Evolutionary conservation across 30 jellyfish, hydroid and myxozoan species (phyloP), one percentile per base, ranked within the genome.

Genomic region (Aurelia aurita complex sp. Pacific): DNA sequence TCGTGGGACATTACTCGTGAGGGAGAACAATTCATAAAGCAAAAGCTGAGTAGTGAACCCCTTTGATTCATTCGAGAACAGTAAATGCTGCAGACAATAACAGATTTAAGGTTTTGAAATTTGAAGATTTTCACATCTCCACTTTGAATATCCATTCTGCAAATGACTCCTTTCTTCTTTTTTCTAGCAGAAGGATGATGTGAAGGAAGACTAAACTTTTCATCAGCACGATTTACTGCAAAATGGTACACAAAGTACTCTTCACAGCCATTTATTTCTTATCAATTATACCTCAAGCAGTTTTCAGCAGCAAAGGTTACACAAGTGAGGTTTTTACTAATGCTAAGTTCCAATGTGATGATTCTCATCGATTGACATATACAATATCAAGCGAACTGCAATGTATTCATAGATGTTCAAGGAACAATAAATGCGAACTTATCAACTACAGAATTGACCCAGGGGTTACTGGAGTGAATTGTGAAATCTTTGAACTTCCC

Each of bases 371-470:
- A 68, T 12, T 3, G 65, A 51, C 33, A 0, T 32, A 13, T 42
- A 61, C 43, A 77, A 55, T 66, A 10, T 5, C 87, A 11, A 77
- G 77, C 50, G 87, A 77, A 19, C 29, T 77, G 4, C 79, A 77
- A 52, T 77, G 87, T 61, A 79, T 77, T 33, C 87, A 77, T 18
- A 63, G 52, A 62, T 77, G 87, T 19, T 75, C 87, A 34, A 34
- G 10, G 16, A 50, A 29, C 17, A 33, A 10, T 11, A 62, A 34
- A 16, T 77, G 87, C 77, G 68, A 77, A 16, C 77, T 77, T 57
- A 5, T 77, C 51, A 77, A 77, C 32, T 77, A 60, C 68, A 43
- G 75, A 29, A 17, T 55, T 33, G 65, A 36, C 2, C 52, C 10
- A n/a, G 50, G 46, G n/a, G 69, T 64, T 2, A 42, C 60, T 40